phyloP scores from a whole-genome alignment of 2,797 vertebrate species.

The Triplophysa yarkandensis region DNA sequence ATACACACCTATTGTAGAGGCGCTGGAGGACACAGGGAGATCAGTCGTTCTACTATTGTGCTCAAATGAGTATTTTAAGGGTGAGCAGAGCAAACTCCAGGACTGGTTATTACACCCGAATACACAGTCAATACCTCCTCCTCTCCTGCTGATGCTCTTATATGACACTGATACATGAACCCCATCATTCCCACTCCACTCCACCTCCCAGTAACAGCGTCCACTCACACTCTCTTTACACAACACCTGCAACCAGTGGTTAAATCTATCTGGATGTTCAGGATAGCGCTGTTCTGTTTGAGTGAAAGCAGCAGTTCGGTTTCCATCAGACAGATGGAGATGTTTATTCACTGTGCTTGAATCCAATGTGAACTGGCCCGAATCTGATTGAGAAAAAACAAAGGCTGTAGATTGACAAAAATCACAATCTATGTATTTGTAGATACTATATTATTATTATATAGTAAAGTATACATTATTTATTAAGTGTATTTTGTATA shows the following conservation, averaged over 20 bases:
- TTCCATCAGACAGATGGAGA: neutral
- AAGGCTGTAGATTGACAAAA: neutral
- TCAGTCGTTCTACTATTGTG: neutral
- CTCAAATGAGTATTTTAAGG: neutral
- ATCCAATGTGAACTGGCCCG: neutral
- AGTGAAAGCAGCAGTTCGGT: neutral
- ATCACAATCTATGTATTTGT: too few relatives aligned
- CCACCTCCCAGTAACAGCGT: slow-evolving; percentile 1
- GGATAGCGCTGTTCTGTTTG: neutral
- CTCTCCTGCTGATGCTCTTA: neutral
- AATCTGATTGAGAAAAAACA: neutral
- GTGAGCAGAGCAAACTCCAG: neutral
- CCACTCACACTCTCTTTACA: neutral
- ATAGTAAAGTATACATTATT: too few relatives aligned
- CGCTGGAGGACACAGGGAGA: neutral
- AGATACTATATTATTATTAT: too few relatives aligned
- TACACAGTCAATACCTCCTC: neutral
- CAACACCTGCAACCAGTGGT: neutral
- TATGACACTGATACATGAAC: neutral
- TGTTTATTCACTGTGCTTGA: neutral
- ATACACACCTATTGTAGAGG: neutral
- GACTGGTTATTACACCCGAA: neutral
- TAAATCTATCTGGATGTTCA: neutral
- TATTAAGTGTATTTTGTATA: too few relatives aligned
- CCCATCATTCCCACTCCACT: neutral